Base-by-base conservation (phyloP, 2,113 vertebrate species). In the Empidonax alnorum region DNA sequence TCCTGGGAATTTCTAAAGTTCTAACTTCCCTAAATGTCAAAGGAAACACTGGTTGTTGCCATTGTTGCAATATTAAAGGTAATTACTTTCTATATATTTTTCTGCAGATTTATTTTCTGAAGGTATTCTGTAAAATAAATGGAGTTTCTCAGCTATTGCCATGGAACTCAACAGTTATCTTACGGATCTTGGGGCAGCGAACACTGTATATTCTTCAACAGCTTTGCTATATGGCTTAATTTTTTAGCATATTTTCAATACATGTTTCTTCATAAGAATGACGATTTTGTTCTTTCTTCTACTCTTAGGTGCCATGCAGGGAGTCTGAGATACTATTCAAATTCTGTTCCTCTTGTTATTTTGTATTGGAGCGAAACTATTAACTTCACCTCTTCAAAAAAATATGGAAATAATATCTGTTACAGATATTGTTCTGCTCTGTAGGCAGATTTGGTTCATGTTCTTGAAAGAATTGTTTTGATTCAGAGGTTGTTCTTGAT, bases 401-500 rank as follows among this genome's bases (percentile, higher is more conserved):
- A 75, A 67, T 53, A 46, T 9, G 19, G 63, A 53, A 87, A 37
- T 61, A 71, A 80, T 52, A 52, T 28, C 44, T 93, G 35, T 68
- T 71, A 44, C 0, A 2, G 58, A 18, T 80, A 46, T 30, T 82
- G 21, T 94, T 76, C 22, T 1, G 7, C 49, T 93, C 49, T 75
- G 33, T 42, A 89, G 49, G 65, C 41, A 59, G 42, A 81, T 83
- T 91, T 20, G 35, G 14, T 37, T 78, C 22, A 20, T 73, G 17
- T 53, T 89, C 31, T 58, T 74, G 46, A 77, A 91, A 81, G 23
- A 59, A 75, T 78, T 88, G 20, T 78, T 96, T 75, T 75, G 66
- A 94, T 97, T 97, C 96, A 96, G 50, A 95, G 89, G 25, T 79
- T 61, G 12, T 78, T 87, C 78, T 65, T 92, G 66, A 92, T 47